Evolutionary conservation across 2,797 vertebrate genomes (phyloP), one percentile per base, ranked within the genome.

Genomic region (Ptychadena robeensis): DNA sequence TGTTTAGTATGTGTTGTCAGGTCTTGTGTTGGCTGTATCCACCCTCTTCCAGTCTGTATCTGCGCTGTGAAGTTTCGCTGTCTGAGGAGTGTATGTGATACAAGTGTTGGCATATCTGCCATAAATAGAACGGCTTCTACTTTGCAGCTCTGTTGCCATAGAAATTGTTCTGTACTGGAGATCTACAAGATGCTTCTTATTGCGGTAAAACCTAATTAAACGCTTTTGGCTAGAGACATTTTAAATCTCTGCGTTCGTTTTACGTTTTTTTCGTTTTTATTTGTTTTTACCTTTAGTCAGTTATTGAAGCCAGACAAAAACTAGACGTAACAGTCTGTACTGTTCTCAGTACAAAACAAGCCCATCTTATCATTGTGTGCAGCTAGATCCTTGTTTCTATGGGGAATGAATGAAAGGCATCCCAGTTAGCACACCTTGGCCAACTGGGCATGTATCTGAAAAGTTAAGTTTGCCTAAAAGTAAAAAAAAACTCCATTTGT

Each of bases 181-280:
- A 83, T 72, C 59, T 63, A 57, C 82, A 57, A 79, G 82, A 79
- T 83, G 82, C 31, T 73, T 79, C 73, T 82, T 70, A 48, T 79
- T 78, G 74, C 79, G 59, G 61, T 25, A 70, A 72, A 83, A 83
- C 32, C 75, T 83, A 67, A 72, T 79, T 79, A 65, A 71, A 48
- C 72, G 81, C 81, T 77, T 65, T 61, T 76, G 73, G 12, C 35
- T 77, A 53, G n/a, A 75, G 65, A 18, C 44, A 38, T 6, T 53
- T 34, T n/a, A 61, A 65, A 44, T 25, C 38, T 27, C 48, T 53
- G 22, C 35, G 11, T 40, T 61, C 6, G 34, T 48, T 4, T n/a
- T 59, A 37, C 9, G 14, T 12, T 77, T 77, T 3, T 32, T 22
- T 67, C 18, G 22, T 34, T 31, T 14, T 22, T 12, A 3, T 40